phyloP scores from a whole-genome alignment of 2,113 vertebrate genomes.

The Laticauda colubrina region DNA sequence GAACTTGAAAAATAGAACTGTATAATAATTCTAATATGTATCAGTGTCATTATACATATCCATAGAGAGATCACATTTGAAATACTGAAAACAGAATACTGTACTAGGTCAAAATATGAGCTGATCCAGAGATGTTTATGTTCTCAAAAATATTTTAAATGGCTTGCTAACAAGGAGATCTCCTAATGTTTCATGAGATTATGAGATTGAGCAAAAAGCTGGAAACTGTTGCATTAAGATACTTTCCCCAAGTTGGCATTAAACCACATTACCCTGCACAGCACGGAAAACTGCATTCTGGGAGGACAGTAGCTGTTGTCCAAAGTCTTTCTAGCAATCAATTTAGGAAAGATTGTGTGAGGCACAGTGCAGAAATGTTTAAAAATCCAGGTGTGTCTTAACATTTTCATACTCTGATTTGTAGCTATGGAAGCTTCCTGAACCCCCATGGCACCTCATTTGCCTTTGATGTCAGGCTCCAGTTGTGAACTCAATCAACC shows the following conservation, averaged over 20 bases:
- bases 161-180: background rate
- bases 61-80: background rate
- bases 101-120: background rate
- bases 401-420: background rate
- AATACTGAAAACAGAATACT: background rate
- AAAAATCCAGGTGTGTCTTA: background rate
- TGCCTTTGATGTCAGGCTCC: background rate
- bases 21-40: background rate
- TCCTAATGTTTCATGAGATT: background rate
- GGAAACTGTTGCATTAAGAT: background rate
- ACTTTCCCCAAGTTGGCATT: background rate
- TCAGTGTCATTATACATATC: background rate
- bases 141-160: background rate
- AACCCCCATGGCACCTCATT: background rate
- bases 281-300: background rate
- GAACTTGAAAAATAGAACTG: background rate
- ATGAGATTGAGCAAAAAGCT: background rate
- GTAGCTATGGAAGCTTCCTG: background rate
- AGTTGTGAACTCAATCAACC: background rate
- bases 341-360: background rate
- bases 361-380: background rate
- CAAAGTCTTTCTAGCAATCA: background rate
- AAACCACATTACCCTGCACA: background rate
- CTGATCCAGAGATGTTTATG: background rate
- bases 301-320: background rate